phyloP scores from a whole-genome alignment of 2,888 invertebrate species.

The Lysandra bellargus region DNA sequence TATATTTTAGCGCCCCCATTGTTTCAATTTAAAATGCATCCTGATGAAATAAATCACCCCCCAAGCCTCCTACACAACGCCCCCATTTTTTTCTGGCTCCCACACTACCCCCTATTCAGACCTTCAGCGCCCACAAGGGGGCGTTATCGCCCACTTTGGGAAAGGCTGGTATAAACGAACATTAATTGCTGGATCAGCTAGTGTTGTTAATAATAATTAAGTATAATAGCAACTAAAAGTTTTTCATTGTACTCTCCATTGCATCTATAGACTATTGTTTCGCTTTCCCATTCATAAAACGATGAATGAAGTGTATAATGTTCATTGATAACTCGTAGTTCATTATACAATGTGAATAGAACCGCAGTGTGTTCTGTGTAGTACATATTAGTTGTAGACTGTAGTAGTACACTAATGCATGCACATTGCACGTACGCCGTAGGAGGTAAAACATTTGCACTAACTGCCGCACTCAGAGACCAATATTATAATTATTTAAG shows the following conservation, averaged over 20 bases:
- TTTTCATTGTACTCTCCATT: background rate
- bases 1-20: too few species aligned
- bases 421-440: background rate
- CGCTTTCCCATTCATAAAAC: constrained; percentile 11
- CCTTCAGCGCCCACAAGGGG: too few species aligned
- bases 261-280: background rate
- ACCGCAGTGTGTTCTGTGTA: background rate
- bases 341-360: background rate
- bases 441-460: background rate
- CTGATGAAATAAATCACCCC: too few species aligned
- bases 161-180: too few species aligned
- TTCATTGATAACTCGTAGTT: constrained; percentile 9
- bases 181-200: too few species aligned
- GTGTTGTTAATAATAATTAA: background rate
- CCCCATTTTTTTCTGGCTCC: too few species aligned
- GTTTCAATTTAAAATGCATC: too few species aligned
- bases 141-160: too few species aligned
- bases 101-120: too few species aligned
- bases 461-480: background rate
- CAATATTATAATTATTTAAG: background rate
- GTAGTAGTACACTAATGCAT: background rate
- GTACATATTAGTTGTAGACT: background rate
- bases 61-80: too few species aligned
- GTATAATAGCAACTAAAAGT: background rate
- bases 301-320: constrained; percentile 7